Evolutionary conservation across 2,888 invertebrate genomes (phyloP).

Genomic region (Eudasyphora cyanicolor): DNA sequence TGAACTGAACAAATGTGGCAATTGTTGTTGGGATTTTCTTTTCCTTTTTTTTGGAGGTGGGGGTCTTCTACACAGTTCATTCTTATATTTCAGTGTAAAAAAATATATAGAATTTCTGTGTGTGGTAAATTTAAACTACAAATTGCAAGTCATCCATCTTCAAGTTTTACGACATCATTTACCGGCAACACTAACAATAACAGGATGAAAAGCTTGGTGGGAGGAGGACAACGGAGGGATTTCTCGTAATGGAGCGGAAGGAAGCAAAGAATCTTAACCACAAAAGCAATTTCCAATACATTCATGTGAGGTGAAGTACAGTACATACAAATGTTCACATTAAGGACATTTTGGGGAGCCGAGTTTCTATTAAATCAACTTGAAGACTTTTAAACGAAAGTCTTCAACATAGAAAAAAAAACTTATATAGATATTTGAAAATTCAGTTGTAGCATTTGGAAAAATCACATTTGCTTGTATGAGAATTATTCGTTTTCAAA

Average conservation of each 20-base stretch:
- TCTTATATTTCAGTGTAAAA: neutral
- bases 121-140: conserved; percentile 46
- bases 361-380: too few relatives aligned
- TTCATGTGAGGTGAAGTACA: too few relatives aligned
- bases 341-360: too few relatives aligned
- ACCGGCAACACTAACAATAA: conserved; percentile 40
- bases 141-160: conserved; percentile 56
- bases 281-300: conserved; percentile 57
- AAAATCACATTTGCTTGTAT: too few relatives aligned
- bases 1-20: conserved; percentile 23
- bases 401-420: too few relatives aligned
- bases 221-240: neutral
- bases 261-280: conserved; percentile 24
- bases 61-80: neutral
- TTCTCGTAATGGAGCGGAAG: neutral
- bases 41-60: too few relatives aligned
- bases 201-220: neutral
- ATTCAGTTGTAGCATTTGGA: too few relatives aligned
- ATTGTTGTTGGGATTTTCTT: conserved; percentile 14
- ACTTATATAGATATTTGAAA: too few relatives aligned
- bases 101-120: neutral
- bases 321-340: too few relatives aligned
- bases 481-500: too few relatives aligned
- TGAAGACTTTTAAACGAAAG: too few relatives aligned
- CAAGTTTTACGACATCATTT: conserved; percentile 44